Evolutionary conservation across 2,113 vertebrate genomes (phyloP), one percentile per base, ranked within the genome.

Genomic region (Myiozetetes cayanensis): DNA sequence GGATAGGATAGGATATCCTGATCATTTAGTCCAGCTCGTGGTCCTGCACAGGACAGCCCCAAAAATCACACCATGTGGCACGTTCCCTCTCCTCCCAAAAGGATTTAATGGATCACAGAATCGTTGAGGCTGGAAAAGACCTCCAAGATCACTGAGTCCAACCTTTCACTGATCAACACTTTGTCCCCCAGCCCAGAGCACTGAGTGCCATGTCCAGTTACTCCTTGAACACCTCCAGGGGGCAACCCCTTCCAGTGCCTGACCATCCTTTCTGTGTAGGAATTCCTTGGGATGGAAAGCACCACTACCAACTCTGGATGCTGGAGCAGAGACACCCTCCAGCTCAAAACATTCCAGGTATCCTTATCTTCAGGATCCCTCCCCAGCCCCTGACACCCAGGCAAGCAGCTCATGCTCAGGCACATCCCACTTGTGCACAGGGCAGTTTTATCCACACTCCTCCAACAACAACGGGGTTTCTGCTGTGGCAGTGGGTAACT

Each of bases 401-500:
- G 4, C 41, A 18, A 25, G 24, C 37, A 30, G 46, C 0, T 3
- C 39, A 43, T 9, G 2, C 46, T 6, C 53, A 13, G 44, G 14
- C 66, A 53, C 41, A 14, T 8, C 86, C 72, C 21, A 2, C 33
- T 39, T 14, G 72, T 24, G 39, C 44, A 35, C 25, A 25, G 3
- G 4, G 11, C 5, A 28, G 6, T 27, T 59, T 49, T 39, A 55
- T 18, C 44, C 58, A 23, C 8, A 0, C 15, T 19, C 39, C 52
- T 46, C 49, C 50, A 46, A n/a, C 9, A 12, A 22, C 5, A 6
- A 30, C 16, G 23, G 2, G 4, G 16, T 8, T 46, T 33, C 16
- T 56, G 21, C 7, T 2, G 6, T 2, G 11, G 31, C 58, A 27
- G 19, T 2, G 35, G 35, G 25, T 14, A 62, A 39, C 28, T 0